Evolutionary conservation across 2,797 vertebrate species (phyloP), one percentile per base, ranked within the genome.

Genomic region (Pseudopleuronectes americanus): DNA sequence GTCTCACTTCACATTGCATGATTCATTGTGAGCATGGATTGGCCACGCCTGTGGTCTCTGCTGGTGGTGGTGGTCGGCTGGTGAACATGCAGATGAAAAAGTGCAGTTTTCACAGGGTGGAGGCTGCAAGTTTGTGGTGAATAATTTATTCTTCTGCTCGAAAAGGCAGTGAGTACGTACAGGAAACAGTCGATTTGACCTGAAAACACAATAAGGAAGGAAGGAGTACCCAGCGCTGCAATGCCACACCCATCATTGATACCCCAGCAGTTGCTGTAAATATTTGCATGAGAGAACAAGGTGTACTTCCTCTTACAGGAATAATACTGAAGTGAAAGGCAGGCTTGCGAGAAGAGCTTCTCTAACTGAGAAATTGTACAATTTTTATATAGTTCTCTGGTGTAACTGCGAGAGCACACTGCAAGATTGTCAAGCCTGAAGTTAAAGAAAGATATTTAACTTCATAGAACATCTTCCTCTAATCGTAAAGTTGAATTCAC

Each of bases 281-380:
- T 88, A 93, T 93, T 92, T 92, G 90, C 90, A 91, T 87, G 84
- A 38, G 68, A 83, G 90, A 94, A 93, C 91, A 93, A 89, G 80
- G 80, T 89, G 92, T 87, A 92, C 91, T 91, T 93, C 91, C 92
- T 92, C 83, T 88, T 90, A 58, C 54, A 51, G 75, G 62, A 85
- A 84, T 62, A 85, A 83, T 64, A 76, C 31, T 64, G 49, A 80
- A 64, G 61, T 19, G 14, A 54, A 62, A 51, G 24, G 12, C 49
- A 68, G 19, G 52, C 65, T 48, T 56, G 13, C 78, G 65, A 84
- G 77, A 74, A 80, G 68, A 76, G 41, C 0, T 22, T 63, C 17
- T 64, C 17, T 12, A 49, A 53, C 59, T 36, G 53, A 60, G 31
- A 16, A 31, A 41, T 41, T 31, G 53, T 19, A 22, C 65, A 21